Conservation (phyloP, 1,140 invertebrate genomes). For the Brevipalpus yothersi region DNA sequence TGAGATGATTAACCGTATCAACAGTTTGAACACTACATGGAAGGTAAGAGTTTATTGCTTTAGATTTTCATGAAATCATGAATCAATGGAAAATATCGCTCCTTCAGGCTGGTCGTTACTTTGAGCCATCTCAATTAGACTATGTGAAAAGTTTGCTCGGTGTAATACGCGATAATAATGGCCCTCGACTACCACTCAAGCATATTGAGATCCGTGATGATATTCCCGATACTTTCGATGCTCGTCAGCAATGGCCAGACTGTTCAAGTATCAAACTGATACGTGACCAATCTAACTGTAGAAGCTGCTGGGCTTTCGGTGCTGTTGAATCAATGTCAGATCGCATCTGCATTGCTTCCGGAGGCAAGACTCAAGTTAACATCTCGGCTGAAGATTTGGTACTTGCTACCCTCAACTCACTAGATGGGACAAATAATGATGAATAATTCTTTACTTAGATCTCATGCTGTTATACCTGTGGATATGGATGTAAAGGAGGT, state of each 20-base stretch:
- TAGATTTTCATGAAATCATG: background rate
- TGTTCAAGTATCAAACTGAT: slow-evolving; percentile 59
- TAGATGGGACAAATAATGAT: background rate
- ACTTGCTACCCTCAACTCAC: too few species aligned
- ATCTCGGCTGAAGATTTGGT: slow-evolving; percentile 19
- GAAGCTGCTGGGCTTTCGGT: slow-evolving; percentile 8
- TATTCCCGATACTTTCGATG: slow-evolving; percentile 51
- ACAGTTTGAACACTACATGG: background rate
- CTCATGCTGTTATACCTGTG: slow-evolving; percentile 39
- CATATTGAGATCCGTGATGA: slow-evolving; percentile 10
- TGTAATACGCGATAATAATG: slow-evolving; percentile 30
- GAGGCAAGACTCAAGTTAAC: slow-evolving; percentile 21
- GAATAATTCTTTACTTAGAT: background rate
- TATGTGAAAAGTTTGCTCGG: slow-evolving; percentile 42
- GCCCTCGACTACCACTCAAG: slow-evolving; percentile 20
- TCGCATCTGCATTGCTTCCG: slow-evolving; percentile 37
- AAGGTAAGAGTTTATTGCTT: background rate
- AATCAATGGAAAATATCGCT: background rate
- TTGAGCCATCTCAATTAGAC: slow-evolving; percentile 15
- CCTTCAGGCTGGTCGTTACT: background rate
- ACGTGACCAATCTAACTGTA: slow-evolving; percentile 44
- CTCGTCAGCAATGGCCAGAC: slow-evolving; percentile 49
- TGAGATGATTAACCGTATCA: slow-evolving; percentile 14
- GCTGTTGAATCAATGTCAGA: slow-evolving; percentile 19
- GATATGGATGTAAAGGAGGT: slow-evolving; percentile 19